These are phyloP conservation scores for Phrynosoma platyrhinos DNA, from an alignment of 2,113 vertebrate genomes.

Conservation along the genomic window DNA sequence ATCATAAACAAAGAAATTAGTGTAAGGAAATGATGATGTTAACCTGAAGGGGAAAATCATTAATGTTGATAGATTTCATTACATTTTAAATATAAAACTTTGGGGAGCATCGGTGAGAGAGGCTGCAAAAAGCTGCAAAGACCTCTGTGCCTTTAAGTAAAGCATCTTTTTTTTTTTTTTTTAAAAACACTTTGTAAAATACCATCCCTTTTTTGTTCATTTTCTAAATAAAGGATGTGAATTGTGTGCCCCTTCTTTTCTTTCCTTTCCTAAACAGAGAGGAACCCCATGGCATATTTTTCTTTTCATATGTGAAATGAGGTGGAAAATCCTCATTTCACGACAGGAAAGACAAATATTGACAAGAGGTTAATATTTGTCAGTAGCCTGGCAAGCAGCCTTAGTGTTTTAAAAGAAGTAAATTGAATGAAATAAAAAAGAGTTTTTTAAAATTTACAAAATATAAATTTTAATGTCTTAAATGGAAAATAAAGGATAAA, in stretches of 20 bases:
- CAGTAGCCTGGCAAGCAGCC: conserved; percentile 77
- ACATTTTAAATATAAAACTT: conserved; percentile 78
- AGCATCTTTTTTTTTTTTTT: conserved; percentile 76
- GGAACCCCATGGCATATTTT: conserved; percentile 75
- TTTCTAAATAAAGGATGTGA: conserved; percentile 75
- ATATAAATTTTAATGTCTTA: background rate
- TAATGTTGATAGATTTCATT: conserved; percentile 81
- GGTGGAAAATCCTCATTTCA: conserved; percentile 88
- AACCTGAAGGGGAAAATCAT: conserved; percentile 80
- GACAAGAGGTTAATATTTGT: conserved; percentile 84
- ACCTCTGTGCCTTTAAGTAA: conserved; percentile 79
- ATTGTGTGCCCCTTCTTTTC: conserved; percentile 51
- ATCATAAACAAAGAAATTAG: conserved; percentile 75
- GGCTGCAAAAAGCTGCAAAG: conserved; percentile 50
- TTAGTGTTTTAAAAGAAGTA: conserved; percentile 49
- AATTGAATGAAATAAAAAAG: conserved; percentile 59
- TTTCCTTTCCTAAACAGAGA: conserved; percentile 68
- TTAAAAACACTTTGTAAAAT: conserved; percentile 53
- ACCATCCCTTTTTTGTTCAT: too few relatives aligned
- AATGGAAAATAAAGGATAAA: background rate
- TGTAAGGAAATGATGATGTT: conserved; percentile 73
- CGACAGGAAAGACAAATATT: conserved; percentile 85
- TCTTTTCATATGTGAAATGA: conserved; percentile 86
- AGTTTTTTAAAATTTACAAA: background rate
- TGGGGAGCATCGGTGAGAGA: conserved; percentile 62